Percentiles rank a stretch among this genome's conserved stretches.
Evolutionary conservation across 1,140 invertebrate genomes (phyloP).

Genomic region (Atopsyche davidsoni): DNA sequence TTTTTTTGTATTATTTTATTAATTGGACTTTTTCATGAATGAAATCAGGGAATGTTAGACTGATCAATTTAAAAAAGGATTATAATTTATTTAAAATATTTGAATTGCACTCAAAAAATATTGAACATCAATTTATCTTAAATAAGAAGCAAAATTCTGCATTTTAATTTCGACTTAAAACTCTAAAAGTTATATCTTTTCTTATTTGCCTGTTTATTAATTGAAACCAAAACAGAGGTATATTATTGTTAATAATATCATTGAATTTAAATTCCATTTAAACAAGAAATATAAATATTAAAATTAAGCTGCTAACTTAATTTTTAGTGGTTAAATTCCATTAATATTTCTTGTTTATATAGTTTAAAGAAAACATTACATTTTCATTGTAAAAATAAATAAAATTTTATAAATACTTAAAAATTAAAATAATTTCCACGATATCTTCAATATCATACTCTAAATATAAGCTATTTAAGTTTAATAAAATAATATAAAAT

Average conservation of each 20-base stretch:
- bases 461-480: constrained; percentile 56
- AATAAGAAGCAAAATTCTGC: constrained; percentile 51
- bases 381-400: constrained; percentile 55
- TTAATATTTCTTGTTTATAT: constrained; percentile 50
- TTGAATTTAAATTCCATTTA: constrained; percentile 44
- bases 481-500: constrained; percentile 41
- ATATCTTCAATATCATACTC: constrained; percentile 56
- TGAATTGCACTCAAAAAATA: constrained; percentile 58
- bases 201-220: constrained; percentile 48
- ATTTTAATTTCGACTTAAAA: constrained; percentile 58
- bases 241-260: constrained; percentile 53
- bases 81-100: constrained; percentile 58
- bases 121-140: constrained; percentile 35
- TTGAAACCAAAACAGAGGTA: constrained; percentile 52
- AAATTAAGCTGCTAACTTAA: constrained; percentile 48
- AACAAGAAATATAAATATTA: constrained; percentile 41
- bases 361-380: constrained; percentile 52
- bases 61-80: constrained; percentile 51
- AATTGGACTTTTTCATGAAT: constrained; percentile 54
- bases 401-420: constrained; percentile 36
- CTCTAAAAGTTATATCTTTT: constrained; percentile 44
- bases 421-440: constrained; percentile 30
- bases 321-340: constrained; percentile 45
- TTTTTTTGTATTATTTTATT: constrained; percentile 53
- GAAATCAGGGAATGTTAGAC: constrained; percentile 55